phyloP scores from a whole-genome alignment of 1,140 invertebrate genomes.

The Manduca sexta region DNA sequence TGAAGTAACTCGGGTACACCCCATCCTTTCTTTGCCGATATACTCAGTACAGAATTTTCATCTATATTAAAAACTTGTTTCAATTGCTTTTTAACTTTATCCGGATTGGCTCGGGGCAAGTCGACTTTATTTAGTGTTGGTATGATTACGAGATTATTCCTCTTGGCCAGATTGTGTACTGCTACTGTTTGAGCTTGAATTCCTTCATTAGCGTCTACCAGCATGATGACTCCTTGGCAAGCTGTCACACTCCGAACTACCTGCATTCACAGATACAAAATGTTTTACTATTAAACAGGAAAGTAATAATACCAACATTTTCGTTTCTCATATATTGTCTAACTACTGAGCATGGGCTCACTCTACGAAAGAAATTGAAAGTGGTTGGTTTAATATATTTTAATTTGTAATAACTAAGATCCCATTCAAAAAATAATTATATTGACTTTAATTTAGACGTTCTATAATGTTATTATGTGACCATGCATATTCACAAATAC shows the following conservation, averaged over 20 bases:
- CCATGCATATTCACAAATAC: too few relatives aligned
- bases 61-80: conserved; percentile 90
- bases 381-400: too few relatives aligned
- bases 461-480: too few relatives aligned
- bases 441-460: too few relatives aligned
- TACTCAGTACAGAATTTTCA: conserved; percentile 74
- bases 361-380: too few relatives aligned
- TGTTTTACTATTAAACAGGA: neutral
- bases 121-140: conserved; percentile 99
- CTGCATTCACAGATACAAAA: conserved; percentile 46
- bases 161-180: conserved; percentile 95
- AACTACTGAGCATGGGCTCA: too few relatives aligned
- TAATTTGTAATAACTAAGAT: too few relatives aligned
- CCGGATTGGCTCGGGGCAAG: conserved; percentile 91
- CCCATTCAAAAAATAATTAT: too few relatives aligned
- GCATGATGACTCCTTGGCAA: conserved; percentile 94
- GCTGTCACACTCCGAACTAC: conserved; percentile 89
- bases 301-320: neutral
- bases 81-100: conserved; percentile 85
- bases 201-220: conserved; percentile 98
- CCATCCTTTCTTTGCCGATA: conserved; percentile 93
- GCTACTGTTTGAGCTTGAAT: conserved; percentile 98
- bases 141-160: conserved; percentile 86
- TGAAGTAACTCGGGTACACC: conserved; percentile 86
- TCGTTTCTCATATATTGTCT: too few relatives aligned